Evolutionary conservation across 2,888 invertebrate genomes (phyloP), one percentile per base, ranked within the genome.

Genomic region (Pinctada fucata): DNA sequence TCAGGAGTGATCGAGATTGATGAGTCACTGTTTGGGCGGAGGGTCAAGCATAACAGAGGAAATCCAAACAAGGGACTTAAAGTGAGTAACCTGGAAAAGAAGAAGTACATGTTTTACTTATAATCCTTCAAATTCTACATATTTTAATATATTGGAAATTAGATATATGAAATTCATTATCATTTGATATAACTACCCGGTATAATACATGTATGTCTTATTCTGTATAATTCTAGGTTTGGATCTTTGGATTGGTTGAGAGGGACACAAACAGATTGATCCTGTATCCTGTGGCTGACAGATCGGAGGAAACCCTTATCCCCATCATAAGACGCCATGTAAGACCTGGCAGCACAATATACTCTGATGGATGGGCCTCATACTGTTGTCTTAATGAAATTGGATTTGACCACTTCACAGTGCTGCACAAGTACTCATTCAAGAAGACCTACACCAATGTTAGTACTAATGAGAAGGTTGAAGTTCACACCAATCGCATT

Each of bases 201-300:
- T n/a, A 31, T 31, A 31, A 31, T 31, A 31, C 31, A 31, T 31
- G 31, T 31, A 31, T 31, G 31, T 31, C 31, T 31, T 1, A 31
- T 31, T 31, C 31, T 31, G 31, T 1, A 31, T 31, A 31, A 31
- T 31, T 31, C 31, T 31, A 31, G 50, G 52, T 82, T n/a, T 82
- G 82, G 78, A 76, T 82, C 3, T 76, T 82, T 52, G 82, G 80
- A 6, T 70, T 82, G 73, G 76, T 82, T 2, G 82, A 80, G 52
- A 47, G 75, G 47, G n/a, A n/a, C 10, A 63, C 67, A 6, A 80
- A 82, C 66, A 74, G 52, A 16, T n/a, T 80, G 3, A 74, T 79
- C 8, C 51, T 74, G 2, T 76, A 76, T 66, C 79, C 72, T 3
- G 76, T 76, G 2, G 63, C 68, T 10, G 52, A 79, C n/a, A 52